Evolutionary conservation across 2,797 vertebrate species (phyloP), one percentile per base, ranked within the genome.

Genomic region (Arvicola amphibius): DNA sequence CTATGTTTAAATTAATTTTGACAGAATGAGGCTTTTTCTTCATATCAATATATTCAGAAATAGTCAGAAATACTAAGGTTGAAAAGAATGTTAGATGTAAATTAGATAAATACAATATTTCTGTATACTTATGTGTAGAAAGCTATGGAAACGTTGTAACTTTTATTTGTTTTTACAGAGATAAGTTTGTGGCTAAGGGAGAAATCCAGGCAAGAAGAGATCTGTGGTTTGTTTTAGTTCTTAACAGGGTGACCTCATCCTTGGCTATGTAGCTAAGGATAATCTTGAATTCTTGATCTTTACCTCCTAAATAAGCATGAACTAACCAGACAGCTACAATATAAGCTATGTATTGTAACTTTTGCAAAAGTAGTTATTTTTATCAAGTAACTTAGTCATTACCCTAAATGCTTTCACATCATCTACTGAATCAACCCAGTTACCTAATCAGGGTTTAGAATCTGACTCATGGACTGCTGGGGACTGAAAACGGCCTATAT

Each of bases 161-260:
- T 92, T 94, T 83, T 85, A 13, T 81, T 83, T 88, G 23, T 67
- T 81, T 92, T 53, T 86, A 94, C 19, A 93, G 32, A 89, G 16
- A 53, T 23, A 96, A 96, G 88, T 23, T 91, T 59, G 27, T 86
- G 29, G 74, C 53, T 79, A n/a, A 37, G 27, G 8, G 5, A 88
- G 10, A 19, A n/a, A 23, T 1, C 80, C 4, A 74, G 43, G 32
- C 74, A 91, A 90, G n/a, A 88, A 80, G 61, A 80, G 53, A 92
- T 17, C 29, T 90, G 73, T 74, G 29, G 23, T 73, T 76, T 74
- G 32, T 56, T 77, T 32, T 46, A 46, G 76, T 78, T 77, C 32
- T 3, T 78, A 46, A 32, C 78, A 25, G 78, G 21, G 21, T 59
- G 53, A 23, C 78, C 53, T 80, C 16, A 80, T 21, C 13, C n/a